Base-by-base conservation (phyloP, 2,113 vertebrate genomes). In the Phrynosoma platyrhinos region DNA sequence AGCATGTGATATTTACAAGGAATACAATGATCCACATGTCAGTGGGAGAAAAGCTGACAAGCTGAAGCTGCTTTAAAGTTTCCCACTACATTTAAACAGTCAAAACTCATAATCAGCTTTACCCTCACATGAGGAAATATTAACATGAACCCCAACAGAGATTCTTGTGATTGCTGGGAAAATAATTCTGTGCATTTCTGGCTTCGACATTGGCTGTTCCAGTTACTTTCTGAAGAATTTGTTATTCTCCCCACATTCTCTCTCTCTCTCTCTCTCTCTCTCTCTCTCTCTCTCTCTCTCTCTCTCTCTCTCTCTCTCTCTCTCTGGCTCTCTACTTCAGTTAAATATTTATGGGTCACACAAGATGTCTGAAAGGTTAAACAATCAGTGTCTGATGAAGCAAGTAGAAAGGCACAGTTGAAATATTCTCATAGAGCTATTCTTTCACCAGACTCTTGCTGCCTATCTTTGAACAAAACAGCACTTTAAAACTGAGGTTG, bases 1-100 rank as follows among this genome's bases (percentile, higher is more conserved):
- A 64, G 78, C 84, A 87, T 92, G 90, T 90, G 18, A 18, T 76
- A 64, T 58, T 89, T 90, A 88, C 9, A n/a, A 89, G 75, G 88
- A 82, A n/a, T 83, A 18, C 30, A 82, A 53, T 18, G 90, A 88
- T 83, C 14, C 0, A 23, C 69, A 1, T 52, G 9, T 74, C 30
- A 1, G 21, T 84, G 78, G 23, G 30, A 36, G 9, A 27, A 74
- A 80, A 47, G 21, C 13, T 32, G 55, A n/a, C 64, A 32, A 40
- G 40, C 58, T 47, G 53, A 42, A 82, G 55, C 18, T 25, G 71
- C 21, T 66, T 64, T 36, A 55, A 20, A 62, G n/a, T n/a, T 40
- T 74, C 8, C 68, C 8, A 23, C 27, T 13, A 58, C 79, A 62
- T 72, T 16, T 25, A 82, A 64, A 12, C 9, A 82, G 8, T 53